Evolutionary conservation across 2,113 vertebrate species (phyloP).

Genomic region (Panurus biarmicus): DNA sequence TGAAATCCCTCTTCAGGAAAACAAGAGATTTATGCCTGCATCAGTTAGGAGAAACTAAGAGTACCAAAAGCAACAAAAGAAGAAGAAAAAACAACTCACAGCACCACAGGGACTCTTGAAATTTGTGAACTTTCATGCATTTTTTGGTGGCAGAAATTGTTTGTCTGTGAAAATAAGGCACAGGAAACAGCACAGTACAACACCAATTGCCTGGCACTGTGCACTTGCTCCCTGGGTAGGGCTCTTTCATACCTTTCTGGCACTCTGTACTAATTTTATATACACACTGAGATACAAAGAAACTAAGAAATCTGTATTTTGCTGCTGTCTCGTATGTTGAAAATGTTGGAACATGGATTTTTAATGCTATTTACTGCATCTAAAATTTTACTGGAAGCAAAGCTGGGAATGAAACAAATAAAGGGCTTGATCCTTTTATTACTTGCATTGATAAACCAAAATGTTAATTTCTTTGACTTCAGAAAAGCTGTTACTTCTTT

Average conservation of each 20-base stretch:
- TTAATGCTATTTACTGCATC: not conserved
- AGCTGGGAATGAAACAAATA: not conserved
- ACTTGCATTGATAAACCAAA: not conserved
- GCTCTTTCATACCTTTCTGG: not conserved
- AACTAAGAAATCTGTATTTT: not conserved
- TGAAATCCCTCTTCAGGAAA: not conserved
- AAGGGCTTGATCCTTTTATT: not conserved
- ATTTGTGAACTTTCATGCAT: not conserved
- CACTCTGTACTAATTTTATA: not conserved
- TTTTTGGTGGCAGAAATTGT: not conserved
- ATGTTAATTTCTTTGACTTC: not conserved
- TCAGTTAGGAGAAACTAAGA: not conserved
- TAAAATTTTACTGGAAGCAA: not conserved
- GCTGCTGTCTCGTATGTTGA: not conserved
- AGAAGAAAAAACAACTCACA: not conserved
- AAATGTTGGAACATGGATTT: not conserved
- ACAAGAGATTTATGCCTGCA: not conserved
- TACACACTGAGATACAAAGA: not conserved
- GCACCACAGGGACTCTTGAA: not conserved
- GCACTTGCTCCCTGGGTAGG: not conserved
- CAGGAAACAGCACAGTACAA: not conserved
- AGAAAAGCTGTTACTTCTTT: not conserved
- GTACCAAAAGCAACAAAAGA: not conserved
- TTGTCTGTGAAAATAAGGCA: slow-evolving; percentile 6
- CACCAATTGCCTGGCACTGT: not conserved